Base-by-base conservation (phyloP, 2,888 invertebrate species). In the Sarcophaga variegata region DNA sequence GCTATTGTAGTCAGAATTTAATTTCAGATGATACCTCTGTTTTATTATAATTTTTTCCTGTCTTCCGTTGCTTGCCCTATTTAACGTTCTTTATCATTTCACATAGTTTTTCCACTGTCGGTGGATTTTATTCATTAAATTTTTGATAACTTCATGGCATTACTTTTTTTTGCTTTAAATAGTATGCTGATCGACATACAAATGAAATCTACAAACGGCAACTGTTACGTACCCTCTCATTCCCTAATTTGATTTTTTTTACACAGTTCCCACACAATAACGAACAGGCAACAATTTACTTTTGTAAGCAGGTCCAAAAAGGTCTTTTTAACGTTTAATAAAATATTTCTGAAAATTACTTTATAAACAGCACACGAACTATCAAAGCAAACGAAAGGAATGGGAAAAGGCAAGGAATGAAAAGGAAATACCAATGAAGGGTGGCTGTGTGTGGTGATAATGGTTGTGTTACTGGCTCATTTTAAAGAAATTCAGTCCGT, bases 331-430 rank as follows among this genome's bases (percentile, higher is more conserved):
- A 72, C 77, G 45, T 72, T 85, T 60, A 64, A 67, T 66, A 63
- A 59, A 72, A 79, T 62, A 60, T 47, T 71, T 49, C 49, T 77
- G 49, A 25, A 64, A 84, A 70, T 81, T 85, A 74, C 49, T 85
- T 78, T 69, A 77, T 12, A 74, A 81, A 64, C 62, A 67, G 14
- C 49, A 72, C 49, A 66, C 59, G 10, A 17, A 60, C 45, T 47
- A 64, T 45, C 20, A 60, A 77, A 74, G 63, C 47, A 45, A 17
- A 63, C n/a, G 22, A 14, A 37, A 37, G 64, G 17, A 37, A 49
- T 20, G 27, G 45, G 25, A 59, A 67, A 17, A 47, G 64, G 64
- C 45, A n/a, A 27, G 27, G 54, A 79, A 79, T 12, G 63, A 54
- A 69, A 80, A 66, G 70, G 75, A 80, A 80, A 75, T 79, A 14